Percentiles rank a stretch among this genome's conserved stretches.
phyloP scores from a whole-genome alignment of 1,140 invertebrate species.

The Procambarus virginalis region DNA sequence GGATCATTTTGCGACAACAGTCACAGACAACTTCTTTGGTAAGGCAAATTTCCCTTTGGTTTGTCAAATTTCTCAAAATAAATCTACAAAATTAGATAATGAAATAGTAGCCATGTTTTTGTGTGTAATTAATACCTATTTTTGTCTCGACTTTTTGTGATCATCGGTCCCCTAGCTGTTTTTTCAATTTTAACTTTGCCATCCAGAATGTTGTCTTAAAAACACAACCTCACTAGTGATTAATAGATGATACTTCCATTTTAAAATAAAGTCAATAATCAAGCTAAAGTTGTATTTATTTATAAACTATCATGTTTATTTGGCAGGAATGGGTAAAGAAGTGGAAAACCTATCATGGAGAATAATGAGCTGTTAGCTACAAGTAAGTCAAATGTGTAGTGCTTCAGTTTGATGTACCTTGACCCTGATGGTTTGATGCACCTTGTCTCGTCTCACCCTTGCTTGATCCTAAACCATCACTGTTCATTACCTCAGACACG shows the following conservation, averaged over 20 bases:
- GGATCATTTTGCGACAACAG: conserved; percentile 76
- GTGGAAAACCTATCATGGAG: conserved; percentile 98
- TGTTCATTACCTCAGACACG: background rate
- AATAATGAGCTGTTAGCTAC: conserved; percentile 99
- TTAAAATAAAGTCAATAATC: background rate
- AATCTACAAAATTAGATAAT: background rate
- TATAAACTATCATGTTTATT: conserved; percentile 67
- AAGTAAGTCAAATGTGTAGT: conserved; percentile 80
- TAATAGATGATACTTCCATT: background rate
- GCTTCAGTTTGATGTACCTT: background rate
- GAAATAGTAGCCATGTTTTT: background rate
- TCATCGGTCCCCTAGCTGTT: background rate
- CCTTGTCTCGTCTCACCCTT: background rate
- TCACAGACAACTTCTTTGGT: conserved; percentile 99
- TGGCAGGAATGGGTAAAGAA: conserved; percentile 98
- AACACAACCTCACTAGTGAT: background rate
- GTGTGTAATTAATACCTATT: no score
- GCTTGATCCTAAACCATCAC: background rate
- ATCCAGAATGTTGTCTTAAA: background rate
- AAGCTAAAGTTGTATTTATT: background rate
- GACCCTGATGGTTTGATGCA: background rate
- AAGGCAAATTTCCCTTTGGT: conserved; percentile 78
- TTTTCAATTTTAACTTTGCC: background rate
- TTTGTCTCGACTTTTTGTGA: background rate
- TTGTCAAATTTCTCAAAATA: background rate